Base-by-base conservation (phyloP, 2,113 vertebrate species). In the Neomonachus schauinslandi region DNA sequence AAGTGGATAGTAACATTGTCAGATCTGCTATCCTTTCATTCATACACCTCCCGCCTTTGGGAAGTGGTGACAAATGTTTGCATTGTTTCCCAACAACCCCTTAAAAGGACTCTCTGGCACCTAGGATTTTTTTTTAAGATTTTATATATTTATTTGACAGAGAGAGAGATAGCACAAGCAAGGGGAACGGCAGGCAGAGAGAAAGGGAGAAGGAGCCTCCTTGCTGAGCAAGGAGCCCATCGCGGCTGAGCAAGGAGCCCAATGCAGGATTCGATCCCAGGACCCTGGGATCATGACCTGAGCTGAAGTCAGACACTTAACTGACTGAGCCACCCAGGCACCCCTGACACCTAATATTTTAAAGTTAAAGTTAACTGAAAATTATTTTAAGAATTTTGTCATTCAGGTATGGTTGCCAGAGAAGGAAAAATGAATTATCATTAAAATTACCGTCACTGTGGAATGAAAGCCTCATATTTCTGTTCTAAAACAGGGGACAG, bases 281-380 rank as follows among this genome's bases (percentile, higher is more conserved):
- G 63, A 67, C 31, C 63, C 6, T 67, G 63, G 31, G 31, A 67
- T 67, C 63, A 33, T 6, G 14, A 33, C 63, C 31, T 67, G 63
- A 67, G 31, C 63, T 1, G 5, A 67, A 67, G 63, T 14, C 31
- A 67, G 63, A 67, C 0, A 15, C 63, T 33, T 33, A 67, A 33
- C 31, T 7, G 14, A 67, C 63, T 67, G 63, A 67, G 63, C 31
- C 28, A 31, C 63, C 63, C 28, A 65, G 63, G 13, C 63, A 6
- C 28, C 1, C 31, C 28, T 65, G 63, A 65, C 28, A 65, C 63
- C 5, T 1, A 16, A 21, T 33, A 89, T 74, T 92, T 94, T 80
- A 13, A 77, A 90, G 76, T 91, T n/a, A 71, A 83, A 89, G 28
- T 57, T 53, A 95, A 85, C 36, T 69, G 16, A 77, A 95, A 91